phyloP scores from a whole-genome alignment of 1,140 invertebrate species.

The Drosophila tristis region DNA sequence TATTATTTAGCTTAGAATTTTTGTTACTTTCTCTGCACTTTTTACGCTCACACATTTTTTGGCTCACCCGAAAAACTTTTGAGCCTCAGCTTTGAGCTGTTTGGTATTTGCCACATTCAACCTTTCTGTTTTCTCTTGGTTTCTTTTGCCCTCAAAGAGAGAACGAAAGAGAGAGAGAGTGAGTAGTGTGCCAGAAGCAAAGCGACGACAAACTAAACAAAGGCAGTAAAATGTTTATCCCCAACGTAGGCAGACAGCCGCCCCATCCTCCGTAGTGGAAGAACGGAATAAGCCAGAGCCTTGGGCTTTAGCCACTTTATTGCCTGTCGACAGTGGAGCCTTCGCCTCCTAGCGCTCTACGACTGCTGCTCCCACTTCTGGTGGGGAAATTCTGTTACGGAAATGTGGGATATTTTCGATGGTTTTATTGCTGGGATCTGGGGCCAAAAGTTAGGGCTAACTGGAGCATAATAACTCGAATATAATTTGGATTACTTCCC shows the following conservation, averaged over 20 bases:
- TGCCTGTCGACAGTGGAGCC: not conserved
- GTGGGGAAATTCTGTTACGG: slow-evolving; percentile 16
- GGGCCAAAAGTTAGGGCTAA: slow-evolving; percentile 27
- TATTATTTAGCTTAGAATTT: not conserved
- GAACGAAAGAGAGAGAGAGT: too few species aligned
- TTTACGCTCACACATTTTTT: too few species aligned
- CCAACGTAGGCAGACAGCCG: not conserved
- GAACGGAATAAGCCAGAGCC: slow-evolving; percentile 15
- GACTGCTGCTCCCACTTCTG: not conserved
- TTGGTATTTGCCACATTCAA: slow-evolving; percentile 8
- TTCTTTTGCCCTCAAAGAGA: slow-evolving; percentile 6
- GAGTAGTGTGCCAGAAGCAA: not conserved
- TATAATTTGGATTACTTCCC: slow-evolving; percentile 17
- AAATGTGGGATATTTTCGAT: slow-evolving; percentile 35
- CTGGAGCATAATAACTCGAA: slow-evolving; percentile 44
- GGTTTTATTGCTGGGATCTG: slow-evolving; percentile 36
- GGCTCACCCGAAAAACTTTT: slow-evolving; percentile 24
- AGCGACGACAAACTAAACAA: slow-evolving; percentile 37
- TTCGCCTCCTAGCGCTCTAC: too few species aligned
- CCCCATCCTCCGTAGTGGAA: not conserved
- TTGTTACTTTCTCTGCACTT: too few species aligned
- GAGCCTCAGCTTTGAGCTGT: not conserved
- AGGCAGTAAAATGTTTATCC: slow-evolving; percentile 47
- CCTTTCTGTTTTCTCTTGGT: not conserved
- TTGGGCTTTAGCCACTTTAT: slow-evolving; percentile 29